phyloP scores from a whole-genome alignment of 2,113 vertebrate species.

The Toxotes chatareus region DNA sequence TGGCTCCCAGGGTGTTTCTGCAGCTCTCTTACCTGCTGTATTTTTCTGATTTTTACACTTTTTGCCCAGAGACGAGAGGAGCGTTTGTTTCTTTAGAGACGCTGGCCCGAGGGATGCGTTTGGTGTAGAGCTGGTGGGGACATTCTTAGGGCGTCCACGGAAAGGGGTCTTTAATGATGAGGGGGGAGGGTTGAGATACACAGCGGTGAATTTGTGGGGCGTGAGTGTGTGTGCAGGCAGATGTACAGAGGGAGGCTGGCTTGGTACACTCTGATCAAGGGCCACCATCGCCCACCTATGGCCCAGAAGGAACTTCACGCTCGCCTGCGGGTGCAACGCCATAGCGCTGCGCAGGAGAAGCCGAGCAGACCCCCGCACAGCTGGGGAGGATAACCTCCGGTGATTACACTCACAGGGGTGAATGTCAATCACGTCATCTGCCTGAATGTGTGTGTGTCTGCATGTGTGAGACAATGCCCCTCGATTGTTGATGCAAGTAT shows the following conservation, averaged over 20 bases:
- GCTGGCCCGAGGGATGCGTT: constrained; percentile 19
- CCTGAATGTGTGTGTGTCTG: constrained; percentile 72
- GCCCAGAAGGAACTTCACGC: constrained; percentile 83
- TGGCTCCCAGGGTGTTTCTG: neutral
- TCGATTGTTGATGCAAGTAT: constrained; percentile 83
- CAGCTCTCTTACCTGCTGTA: neutral
- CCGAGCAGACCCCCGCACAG: constrained; percentile 87
- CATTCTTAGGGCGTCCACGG: neutral
- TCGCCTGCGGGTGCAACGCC: constrained; percentile 82
- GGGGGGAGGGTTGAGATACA: constrained; percentile 79
- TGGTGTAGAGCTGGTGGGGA: neutral
- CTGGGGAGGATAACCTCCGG: constrained; percentile 92
- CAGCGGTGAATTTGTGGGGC: constrained; percentile 66
- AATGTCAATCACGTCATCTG: constrained; percentile 91
- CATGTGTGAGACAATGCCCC: constrained; percentile 90
- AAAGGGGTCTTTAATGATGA: constrained; percentile 23
- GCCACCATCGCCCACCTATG: constrained; percentile 88
- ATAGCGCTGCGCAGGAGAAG: constrained; percentile 76
- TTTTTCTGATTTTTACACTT: constrained; percentile 6
- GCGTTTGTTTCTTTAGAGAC: constrained; percentile 34
- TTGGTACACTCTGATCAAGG: constrained; percentile 83
- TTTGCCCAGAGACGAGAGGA: neutral
- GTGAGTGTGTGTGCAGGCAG: constrained; percentile 58
- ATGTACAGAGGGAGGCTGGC: constrained; percentile 74
- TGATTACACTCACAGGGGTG: constrained; percentile 87